These are phyloP conservation scores for Synergus laeviventris DNA, from an alignment of 2,888 invertebrate species.

Conservation along the genomic window DNA sequence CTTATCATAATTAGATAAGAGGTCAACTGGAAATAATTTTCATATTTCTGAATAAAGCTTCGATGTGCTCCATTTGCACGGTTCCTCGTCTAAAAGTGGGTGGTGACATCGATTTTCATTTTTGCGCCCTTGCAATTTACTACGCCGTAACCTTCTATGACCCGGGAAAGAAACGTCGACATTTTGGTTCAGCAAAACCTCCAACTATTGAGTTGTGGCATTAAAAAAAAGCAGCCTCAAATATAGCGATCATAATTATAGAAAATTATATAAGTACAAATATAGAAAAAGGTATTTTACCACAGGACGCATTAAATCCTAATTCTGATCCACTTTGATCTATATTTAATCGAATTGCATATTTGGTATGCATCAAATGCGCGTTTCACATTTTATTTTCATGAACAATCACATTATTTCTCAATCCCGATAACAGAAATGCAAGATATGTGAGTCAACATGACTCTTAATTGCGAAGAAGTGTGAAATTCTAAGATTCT, in stretches of 20 bases:
- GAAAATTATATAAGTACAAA: too few species aligned
- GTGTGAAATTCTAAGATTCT: not conserved
- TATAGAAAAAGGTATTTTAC: too few species aligned
- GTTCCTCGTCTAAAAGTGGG: conserved; percentile 1
- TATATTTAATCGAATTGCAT: not conserved
- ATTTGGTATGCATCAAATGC: not conserved
- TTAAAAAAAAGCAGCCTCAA: not conserved
- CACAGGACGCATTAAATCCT: not conserved
- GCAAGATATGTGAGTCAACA: not conserved
- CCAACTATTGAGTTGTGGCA: not conserved
- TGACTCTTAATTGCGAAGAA: not conserved
- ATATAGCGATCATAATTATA: not conserved
- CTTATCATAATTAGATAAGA: conserved; percentile 24
- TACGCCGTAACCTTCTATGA: conserved; percentile 33
- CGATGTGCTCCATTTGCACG: conserved; percentile 3
- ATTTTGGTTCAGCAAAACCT: not conserved
- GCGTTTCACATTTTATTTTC: not conserved
- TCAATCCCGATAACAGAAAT: conserved; percentile 1
- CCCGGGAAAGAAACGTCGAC: not conserved
- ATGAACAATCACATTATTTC: not conserved
- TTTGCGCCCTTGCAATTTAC: conserved; percentile 32
- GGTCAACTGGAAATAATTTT: not conserved
- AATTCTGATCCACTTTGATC: not conserved
- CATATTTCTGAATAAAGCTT: not conserved
- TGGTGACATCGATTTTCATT: conserved; percentile 35